These are phyloP conservation scores for Ridgeia piscesae DNA, from an alignment of 1,140 invertebrate species.

Conservation along the genomic window DNA sequence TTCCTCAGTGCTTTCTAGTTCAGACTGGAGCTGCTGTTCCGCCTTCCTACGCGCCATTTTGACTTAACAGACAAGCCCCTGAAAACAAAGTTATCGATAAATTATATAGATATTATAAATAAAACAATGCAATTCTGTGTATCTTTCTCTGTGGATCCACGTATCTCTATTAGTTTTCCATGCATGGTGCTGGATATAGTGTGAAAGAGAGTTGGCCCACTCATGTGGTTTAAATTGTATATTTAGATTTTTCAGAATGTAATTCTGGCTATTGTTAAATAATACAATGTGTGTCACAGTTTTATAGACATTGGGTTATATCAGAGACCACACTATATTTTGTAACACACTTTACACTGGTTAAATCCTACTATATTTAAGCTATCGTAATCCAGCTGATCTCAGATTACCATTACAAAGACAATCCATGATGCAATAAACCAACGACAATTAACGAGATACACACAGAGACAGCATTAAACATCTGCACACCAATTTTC, in stretches of 20 bases:
- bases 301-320: no score
- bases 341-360: background rate
- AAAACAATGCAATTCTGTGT: no score
- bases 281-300: no score
- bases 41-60: slow-evolving; percentile 53
- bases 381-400: background rate
- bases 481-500: background rate
- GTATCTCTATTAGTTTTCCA: no score
- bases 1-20: slow-evolving; percentile 75
- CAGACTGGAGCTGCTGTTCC: slow-evolving; percentile 54
- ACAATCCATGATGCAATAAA: background rate
- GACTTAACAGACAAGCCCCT: background rate
- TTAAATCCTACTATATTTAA: background rate
- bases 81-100: background rate
- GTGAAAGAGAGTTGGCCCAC: no score
- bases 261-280: no score
- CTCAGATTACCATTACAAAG: background rate
- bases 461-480: background rate
- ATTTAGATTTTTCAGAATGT: no score
- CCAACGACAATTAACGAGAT: background rate
- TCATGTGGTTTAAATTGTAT: no score
- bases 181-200: no score
- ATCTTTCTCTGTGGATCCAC: no score
- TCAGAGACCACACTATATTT: background rate
- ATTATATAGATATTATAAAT: no score